Conservation (phyloP, 1,140 invertebrate species). For the Latrodectus geometricus region DNA sequence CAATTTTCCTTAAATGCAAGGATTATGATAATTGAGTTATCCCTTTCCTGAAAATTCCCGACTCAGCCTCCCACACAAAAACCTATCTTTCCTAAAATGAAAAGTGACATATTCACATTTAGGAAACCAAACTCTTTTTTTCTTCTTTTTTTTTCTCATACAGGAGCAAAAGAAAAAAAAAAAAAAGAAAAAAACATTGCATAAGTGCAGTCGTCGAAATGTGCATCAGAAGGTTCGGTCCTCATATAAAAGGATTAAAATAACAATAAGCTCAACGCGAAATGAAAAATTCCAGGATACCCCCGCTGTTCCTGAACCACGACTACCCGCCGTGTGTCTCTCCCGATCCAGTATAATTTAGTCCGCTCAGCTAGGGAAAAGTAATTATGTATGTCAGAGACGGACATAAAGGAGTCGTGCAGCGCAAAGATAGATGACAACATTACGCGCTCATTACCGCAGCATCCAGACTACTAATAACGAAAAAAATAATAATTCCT, state of each 20-base stretch:
- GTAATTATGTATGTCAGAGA: conserved; percentile 55
- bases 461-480: conserved; percentile 17
- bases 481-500: background rate
- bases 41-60: too few relatives aligned
- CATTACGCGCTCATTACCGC: conserved; percentile 56
- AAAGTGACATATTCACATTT: background rate
- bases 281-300: conserved; percentile 53
- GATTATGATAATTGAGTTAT: too few relatives aligned
- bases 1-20: too few relatives aligned
- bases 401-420: conserved; percentile 38
- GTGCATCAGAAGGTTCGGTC: conserved; percentile 13
- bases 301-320: conserved; percentile 55
- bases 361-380: conserved; percentile 32
- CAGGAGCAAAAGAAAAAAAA: background rate
- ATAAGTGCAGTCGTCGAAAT: conserved; percentile 34
- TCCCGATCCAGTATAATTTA: conserved; percentile 45
- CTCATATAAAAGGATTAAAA: conserved; percentile 57
- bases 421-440: conserved; percentile 47
- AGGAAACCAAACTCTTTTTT: background rate
- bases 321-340: conserved; percentile 16
- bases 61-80: background rate
- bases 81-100: background rate
- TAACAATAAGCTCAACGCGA: conserved; percentile 51
- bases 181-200: conserved; percentile 28
- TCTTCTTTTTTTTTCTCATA: background rate